These are phyloP conservation scores for Melitaea cinxia DNA, from an alignment of 1,140 invertebrate genomes.

Conservation along the genomic window DNA sequence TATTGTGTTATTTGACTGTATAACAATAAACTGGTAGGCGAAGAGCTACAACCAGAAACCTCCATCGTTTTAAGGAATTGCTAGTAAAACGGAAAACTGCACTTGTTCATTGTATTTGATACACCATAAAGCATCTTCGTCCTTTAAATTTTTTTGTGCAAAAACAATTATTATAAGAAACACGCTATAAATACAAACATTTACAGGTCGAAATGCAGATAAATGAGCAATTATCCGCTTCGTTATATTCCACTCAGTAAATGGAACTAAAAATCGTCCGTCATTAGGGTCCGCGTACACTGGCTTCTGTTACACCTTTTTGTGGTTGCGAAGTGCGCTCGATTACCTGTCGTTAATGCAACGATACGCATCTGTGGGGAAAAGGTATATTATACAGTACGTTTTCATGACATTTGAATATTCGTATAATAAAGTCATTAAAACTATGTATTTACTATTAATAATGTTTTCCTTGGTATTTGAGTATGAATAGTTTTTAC, in stretches of 20 bases:
- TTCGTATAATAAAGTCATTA: neutral
- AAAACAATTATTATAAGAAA: too few relatives aligned
- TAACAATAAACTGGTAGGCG: too few relatives aligned
- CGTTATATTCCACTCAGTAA: slow-evolving; percentile 51
- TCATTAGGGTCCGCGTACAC: slow-evolving; percentile 62
- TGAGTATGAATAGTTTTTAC: too few relatives aligned
- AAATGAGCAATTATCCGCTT: slow-evolving; percentile 66
- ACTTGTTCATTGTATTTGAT: too few relatives aligned
- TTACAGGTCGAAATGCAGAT: slow-evolving; percentile 35
- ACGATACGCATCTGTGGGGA: slow-evolving; percentile 57
- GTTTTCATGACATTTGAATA: slow-evolving; percentile 2
- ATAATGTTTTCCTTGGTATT: too few relatives aligned
- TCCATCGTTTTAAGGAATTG: too few relatives aligned
- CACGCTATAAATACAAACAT: slow-evolving; percentile 5
- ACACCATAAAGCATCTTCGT: too few relatives aligned
- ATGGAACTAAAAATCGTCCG: slow-evolving; percentile 67
- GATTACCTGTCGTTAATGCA: slow-evolving; percentile 68
- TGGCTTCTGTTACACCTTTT: slow-evolving; percentile 76
- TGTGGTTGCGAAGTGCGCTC: slow-evolving; percentile 56
- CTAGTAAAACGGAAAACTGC: too few relatives aligned
- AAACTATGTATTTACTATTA: too few relatives aligned
- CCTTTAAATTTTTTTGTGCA: too few relatives aligned
- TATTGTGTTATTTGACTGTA: too few relatives aligned
- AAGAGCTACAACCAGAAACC: too few relatives aligned
- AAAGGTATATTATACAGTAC: slow-evolving; percentile 47